Percentiles rank a stretch among this genome's conserved stretches.
Conservation (phyloP, 2,888 invertebrate genomes). For the Acanthopleura granulata region DNA sequence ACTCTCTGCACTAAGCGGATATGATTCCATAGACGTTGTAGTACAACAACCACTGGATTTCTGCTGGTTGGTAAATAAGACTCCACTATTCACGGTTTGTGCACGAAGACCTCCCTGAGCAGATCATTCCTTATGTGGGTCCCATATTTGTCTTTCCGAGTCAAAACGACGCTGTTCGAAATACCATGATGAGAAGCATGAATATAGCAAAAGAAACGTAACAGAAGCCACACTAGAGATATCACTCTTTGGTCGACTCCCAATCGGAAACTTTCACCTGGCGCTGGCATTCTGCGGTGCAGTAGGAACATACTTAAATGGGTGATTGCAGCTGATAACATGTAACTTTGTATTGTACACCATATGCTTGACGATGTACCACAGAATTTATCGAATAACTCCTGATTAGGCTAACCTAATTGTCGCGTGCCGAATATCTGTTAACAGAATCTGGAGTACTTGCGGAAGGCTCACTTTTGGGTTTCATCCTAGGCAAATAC, state of each 20-base stretch:
- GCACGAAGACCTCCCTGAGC: conserved; percentile 20
- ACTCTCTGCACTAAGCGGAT: neutral
- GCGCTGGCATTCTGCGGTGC: conserved; percentile 19
- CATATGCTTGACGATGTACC: no score
- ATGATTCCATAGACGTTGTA: neutral
- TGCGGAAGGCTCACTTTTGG: neutral
- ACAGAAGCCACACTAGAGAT: conserved; percentile 24
- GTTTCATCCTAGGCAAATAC: neutral
- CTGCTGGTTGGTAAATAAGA: neutral
- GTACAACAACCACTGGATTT: neutral
- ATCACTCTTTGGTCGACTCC: conserved; percentile 20
- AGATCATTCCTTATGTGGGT: conserved; percentile 26
- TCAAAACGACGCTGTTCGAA: conserved; percentile 26
- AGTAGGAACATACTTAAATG: conserved; percentile 10
- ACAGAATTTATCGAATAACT: no score
- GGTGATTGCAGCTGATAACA: no score
- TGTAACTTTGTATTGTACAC: no score
- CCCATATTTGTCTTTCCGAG: conserved; percentile 24
- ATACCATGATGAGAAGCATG: conserved; percentile 23
- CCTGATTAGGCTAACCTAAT: no score
- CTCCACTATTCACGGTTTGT: conserved; percentile 5
- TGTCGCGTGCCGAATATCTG: neutral
- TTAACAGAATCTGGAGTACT: neutral
- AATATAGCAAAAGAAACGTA: conserved; percentile 24
- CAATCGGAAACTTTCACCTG: conserved; percentile 19